These are phyloP conservation scores for Diceros bicornis DNA, from an alignment of 2,797 vertebrate species.

Conservation along the genomic window DNA sequence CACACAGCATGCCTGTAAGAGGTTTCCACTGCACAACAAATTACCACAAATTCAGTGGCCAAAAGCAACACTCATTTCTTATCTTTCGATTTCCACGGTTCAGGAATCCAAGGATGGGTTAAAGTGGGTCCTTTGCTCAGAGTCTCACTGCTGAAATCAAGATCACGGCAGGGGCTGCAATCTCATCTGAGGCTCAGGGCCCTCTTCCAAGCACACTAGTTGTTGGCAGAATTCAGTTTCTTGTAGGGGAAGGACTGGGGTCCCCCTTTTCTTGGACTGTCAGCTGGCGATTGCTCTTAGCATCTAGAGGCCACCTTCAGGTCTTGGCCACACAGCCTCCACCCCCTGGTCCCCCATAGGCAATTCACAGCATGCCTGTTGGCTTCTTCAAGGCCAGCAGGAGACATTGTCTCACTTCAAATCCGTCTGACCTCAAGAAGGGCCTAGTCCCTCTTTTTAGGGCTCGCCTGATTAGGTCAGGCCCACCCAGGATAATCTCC, in stretches of 20 bases:
- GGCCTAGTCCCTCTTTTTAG: neutral
- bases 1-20: rapidly evolving
- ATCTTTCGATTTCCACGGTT: rapidly evolving
- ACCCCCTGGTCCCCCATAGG: too few relatives aligned
- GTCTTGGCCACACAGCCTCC: neutral
- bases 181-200: neutral
- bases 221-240: neutral
- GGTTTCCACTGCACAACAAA: neutral
- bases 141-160: neutral
- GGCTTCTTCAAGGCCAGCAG: neutral
- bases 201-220: neutral
- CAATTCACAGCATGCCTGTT: neutral
- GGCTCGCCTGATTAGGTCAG: neutral
- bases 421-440: neutral
- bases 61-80: neutral
- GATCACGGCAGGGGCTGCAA: rapidly evolving
- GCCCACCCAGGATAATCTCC: neutral
- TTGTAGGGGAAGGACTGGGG: neutral
- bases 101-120: neutral
- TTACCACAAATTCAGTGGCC: neutral
- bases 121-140: neutral
- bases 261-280: neutral
- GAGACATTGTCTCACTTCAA: neutral
- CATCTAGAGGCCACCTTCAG: too few relatives aligned
- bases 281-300: neutral